Percentiles rank a stretch among this genome's conserved stretches.
phyloP scores from a whole-genome alignment of 2,888 invertebrate species.

The Calephelis perditalis region DNA sequence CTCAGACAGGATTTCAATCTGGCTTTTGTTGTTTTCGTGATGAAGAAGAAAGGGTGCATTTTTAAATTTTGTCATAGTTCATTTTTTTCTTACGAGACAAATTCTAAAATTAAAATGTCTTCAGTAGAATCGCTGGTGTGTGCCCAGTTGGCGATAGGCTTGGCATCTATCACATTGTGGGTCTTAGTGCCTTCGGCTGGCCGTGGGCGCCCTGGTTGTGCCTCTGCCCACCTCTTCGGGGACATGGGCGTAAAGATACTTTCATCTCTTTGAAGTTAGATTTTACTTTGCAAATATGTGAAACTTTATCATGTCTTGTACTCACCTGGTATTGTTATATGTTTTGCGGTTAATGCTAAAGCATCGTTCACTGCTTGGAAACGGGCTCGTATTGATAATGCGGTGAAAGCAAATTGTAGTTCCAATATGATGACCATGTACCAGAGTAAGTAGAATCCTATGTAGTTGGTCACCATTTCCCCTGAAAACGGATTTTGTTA shows the following conservation, averaged over 20 bases:
- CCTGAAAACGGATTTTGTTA: slow-evolving; percentile 36
- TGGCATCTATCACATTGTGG: too few species aligned
- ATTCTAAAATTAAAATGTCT: not conserved
- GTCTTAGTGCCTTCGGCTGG: too few species aligned
- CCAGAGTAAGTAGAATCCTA: slow-evolving; percentile 79
- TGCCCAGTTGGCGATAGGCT: too few species aligned
- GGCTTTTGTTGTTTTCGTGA: too few species aligned
- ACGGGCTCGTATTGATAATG: slow-evolving; percentile 75
- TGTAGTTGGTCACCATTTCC: slow-evolving; percentile 72
- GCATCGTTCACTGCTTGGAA: slow-evolving; percentile 74
- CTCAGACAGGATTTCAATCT: too few species aligned
- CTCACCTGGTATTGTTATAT: slow-evolving; percentile 52
- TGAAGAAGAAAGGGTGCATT: too few species aligned
- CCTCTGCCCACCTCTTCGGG: too few species aligned
- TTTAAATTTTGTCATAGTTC: too few species aligned
- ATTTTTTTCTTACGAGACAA: too few species aligned
- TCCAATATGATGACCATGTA: slow-evolving; percentile 77
- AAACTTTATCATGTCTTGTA: not conserved
- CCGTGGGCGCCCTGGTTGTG: too few species aligned
- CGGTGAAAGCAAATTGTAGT: slow-evolving; percentile 78
- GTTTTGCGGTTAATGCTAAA: slow-evolving; percentile 61
- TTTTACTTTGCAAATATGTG: not conserved
- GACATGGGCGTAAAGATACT: too few species aligned
- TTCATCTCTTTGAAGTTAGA: not conserved
- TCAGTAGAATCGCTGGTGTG: not conserved